Evolutionary conservation across 2,113 vertebrate species (phyloP).

Genomic region (Gymnorhina tibicen): DNA sequence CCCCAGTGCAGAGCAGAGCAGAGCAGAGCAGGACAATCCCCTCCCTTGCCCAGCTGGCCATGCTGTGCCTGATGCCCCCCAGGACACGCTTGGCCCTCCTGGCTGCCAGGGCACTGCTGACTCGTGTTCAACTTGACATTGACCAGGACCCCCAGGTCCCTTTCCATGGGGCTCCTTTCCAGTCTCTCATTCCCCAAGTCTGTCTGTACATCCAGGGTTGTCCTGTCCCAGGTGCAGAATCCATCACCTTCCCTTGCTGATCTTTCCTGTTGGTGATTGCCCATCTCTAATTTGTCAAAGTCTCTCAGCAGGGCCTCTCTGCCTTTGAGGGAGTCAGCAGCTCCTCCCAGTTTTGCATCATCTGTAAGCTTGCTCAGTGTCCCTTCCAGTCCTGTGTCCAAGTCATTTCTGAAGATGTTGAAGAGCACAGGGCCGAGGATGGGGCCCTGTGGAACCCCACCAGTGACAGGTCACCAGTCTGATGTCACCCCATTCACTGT

Average conservation of each 20-base stretch:
- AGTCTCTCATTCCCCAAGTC: neutral
- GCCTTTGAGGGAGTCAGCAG: fast-evolving
- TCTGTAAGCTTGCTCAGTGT: neutral
- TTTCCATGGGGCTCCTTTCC: too few relatives aligned
- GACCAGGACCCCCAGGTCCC: too few relatives aligned
- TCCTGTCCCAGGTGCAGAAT: neutral
- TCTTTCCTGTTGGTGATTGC: neutral
- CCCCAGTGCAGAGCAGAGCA: too few relatives aligned
- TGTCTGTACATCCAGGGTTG: neutral
- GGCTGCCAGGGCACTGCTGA: too few relatives aligned
- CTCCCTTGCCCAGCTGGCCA: too few relatives aligned
- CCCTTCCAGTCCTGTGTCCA: neutral
- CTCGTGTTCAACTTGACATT: too few relatives aligned
- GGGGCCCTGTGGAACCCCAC: neutral
- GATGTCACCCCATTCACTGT: neutral
- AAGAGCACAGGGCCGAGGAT: neutral
- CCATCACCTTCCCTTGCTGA: fast-evolving
- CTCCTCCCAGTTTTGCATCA: neutral
- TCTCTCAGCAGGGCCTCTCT: neutral
- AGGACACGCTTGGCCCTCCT: too few relatives aligned
- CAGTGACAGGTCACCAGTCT: neutral
- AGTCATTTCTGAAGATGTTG: neutral
- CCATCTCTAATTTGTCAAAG: fast-evolving
- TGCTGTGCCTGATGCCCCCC: too few relatives aligned
- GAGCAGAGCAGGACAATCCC: too few relatives aligned